A percentile compares a stretch with the other conserved stretches of the same genome.
Evolutionary conservation across 92 coral and sea anemone species (phyloP).

Genomic region (Blastomussa wellsi): DNA sequence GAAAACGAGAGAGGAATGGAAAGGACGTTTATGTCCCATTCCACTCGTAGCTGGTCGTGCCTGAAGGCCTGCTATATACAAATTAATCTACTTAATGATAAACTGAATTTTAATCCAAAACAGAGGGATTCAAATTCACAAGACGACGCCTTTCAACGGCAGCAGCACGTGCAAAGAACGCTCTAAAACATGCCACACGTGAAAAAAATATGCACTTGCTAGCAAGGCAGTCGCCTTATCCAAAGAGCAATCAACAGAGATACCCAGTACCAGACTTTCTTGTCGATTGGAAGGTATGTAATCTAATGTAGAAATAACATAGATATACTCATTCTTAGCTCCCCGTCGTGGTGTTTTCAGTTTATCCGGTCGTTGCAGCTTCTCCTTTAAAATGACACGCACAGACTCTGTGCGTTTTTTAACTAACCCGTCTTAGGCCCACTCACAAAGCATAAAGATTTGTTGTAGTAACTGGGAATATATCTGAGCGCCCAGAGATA

Average conservation of each 20-base stretch:
- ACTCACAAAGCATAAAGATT: too few relatives aligned
- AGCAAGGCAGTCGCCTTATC: constrained; percentile 77
- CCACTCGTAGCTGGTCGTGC: too few relatives aligned
- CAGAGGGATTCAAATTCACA: constrained; percentile 14
- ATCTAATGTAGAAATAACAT: not conserved
- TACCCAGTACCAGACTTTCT: constrained; percentile 69
- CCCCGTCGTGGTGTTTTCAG: too few relatives aligned
- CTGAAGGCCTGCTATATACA: too few relatives aligned
- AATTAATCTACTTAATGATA: not conserved
- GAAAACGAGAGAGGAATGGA: not conserved
- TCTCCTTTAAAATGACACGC: too few relatives aligned
- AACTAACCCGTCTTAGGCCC: too few relatives aligned
- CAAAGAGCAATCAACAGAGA: constrained; percentile 70
- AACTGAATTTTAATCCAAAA: not conserved
- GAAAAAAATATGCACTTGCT: constrained; percentile 30
- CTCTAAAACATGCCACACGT: not conserved
- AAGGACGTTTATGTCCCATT: too few relatives aligned
- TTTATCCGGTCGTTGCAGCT: too few relatives aligned
- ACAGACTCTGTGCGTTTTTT: too few relatives aligned
- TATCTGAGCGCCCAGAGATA: too few relatives aligned
- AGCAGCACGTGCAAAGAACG: constrained; percentile 26
- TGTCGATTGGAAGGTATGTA: constrained; percentile 68
- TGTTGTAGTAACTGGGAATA: too few relatives aligned
- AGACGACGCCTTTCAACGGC: constrained; percentile 31
- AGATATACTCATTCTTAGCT: too few relatives aligned